These are phyloP conservation scores for Andricus grossulariae DNA, from an alignment of 1,140 invertebrate species.

Conservation along the genomic window DNA sequence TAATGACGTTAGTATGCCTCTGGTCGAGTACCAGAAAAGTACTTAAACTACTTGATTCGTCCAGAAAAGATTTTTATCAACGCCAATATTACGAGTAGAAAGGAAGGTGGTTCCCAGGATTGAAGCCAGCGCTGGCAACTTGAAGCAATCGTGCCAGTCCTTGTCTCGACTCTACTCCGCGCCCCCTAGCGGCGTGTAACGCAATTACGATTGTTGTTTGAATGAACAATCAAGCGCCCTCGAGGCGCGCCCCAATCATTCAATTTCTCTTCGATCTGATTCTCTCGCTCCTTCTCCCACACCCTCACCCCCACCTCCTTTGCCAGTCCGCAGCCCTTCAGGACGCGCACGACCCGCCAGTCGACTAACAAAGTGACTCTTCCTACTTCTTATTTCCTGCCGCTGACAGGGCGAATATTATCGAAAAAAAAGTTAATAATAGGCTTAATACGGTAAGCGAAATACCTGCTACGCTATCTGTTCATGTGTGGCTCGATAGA, in stretches of 20 bases:
- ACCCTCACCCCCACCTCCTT: conserved; percentile 23
- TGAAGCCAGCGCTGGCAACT: conserved; percentile 35
- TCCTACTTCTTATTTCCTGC: conserved; percentile 67
- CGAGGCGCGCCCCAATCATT: conserved; percentile 74
- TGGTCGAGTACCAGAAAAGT: conserved; percentile 47
- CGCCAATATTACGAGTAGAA: conserved; percentile 44
- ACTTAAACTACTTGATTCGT: conserved; percentile 52
- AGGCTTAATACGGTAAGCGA: conserved; percentile 46
- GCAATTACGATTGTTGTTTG: conserved; percentile 78
- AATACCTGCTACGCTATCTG: conserved; percentile 49
- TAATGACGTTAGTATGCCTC: conserved; percentile 60
- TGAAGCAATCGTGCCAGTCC: conserved; percentile 40
- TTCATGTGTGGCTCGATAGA: conserved; percentile 18
- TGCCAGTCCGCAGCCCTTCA: conserved; percentile 18
- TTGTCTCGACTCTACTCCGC: conserved; percentile 46
- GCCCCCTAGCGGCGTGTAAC: conserved; percentile 67
- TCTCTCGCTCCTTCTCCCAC: conserved; percentile 43
- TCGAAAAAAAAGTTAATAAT: conserved; percentile 73
- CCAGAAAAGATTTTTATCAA: conserved; percentile 48
- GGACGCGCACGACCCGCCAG: conserved; percentile 23
- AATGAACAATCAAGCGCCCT: conserved; percentile 78
- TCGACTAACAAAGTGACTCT: conserved; percentile 60
- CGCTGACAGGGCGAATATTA: conserved; percentile 73
- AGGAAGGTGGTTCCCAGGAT: conserved; percentile 45
- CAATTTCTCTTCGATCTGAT: conserved; percentile 77